Evolutionary conservation across 1,140 invertebrate genomes (phyloP).

Genomic region (Brachionus paranguensis): DNA sequence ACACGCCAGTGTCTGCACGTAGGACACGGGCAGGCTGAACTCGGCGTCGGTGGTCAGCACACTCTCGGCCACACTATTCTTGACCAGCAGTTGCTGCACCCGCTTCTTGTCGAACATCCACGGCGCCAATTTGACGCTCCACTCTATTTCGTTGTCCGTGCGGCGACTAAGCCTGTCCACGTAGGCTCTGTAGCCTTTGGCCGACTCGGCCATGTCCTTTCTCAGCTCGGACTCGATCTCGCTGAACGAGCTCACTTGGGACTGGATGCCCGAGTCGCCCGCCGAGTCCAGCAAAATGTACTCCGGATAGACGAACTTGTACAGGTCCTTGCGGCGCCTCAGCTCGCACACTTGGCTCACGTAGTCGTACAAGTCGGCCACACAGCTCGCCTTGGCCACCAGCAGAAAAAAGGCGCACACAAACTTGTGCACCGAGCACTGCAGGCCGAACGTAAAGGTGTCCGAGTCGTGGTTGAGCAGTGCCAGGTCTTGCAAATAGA

Average conservation of each 20-base stretch:
- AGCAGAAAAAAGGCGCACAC: constrained; percentile 30
- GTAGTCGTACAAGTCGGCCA: constrained; percentile 8
- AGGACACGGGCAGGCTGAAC: not conserved
- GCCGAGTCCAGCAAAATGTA: constrained; percentile 9
- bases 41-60: not conserved
- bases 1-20: not conserved
- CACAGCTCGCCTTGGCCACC: not conserved
- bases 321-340: not conserved
- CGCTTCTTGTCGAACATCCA: constrained; percentile 28
- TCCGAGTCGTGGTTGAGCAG: not conserved
- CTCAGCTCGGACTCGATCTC: constrained; percentile 24
- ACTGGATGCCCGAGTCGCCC: constrained; percentile 6
- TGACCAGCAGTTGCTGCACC: not conserved
- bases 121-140: not conserved
- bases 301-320: constrained; percentile 38
- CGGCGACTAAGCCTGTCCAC: not conserved
- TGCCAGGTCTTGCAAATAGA: constrained; percentile 19
- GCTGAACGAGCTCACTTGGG: not conserved
- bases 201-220: not conserved
- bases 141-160: not conserved
- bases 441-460: not conserved
- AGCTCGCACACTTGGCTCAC: not conserved
- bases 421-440: constrained; percentile 34
- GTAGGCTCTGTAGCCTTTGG: not conserved
- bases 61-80: not conserved